phyloP scores from a whole-genome alignment of 2,113 vertebrate genomes.

The Megaceryle maxima region DNA sequence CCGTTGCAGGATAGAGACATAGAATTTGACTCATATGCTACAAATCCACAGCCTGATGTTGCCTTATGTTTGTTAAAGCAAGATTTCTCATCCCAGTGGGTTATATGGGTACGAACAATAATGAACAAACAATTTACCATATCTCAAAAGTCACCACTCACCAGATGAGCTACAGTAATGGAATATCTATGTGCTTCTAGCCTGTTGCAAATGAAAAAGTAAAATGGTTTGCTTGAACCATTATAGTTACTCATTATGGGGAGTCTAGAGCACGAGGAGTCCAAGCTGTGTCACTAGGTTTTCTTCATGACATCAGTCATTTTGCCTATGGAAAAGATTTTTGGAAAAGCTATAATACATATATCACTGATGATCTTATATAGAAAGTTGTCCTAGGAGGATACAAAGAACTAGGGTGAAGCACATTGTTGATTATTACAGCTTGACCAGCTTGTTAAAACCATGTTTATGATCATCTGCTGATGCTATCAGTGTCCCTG shows the following conservation, averaged over 20 bases:
- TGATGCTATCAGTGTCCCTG: not conserved
- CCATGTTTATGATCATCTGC: not conserved
- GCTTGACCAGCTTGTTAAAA: not conserved
- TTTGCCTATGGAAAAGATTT: not conserved
- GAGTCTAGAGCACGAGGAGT: not conserved
- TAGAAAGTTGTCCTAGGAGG: not conserved
- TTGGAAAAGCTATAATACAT: not conserved
- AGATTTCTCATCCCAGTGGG: not conserved
- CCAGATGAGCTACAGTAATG: not conserved
- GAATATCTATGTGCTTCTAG: not conserved
- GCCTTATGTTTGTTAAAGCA: not conserved
- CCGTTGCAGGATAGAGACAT: fast-evolving
- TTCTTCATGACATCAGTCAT: not conserved
- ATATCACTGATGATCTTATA: not conserved
- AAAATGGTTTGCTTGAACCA: not conserved
- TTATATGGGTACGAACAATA: not conserved
- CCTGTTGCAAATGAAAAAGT: not conserved
- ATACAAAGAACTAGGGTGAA: not conserved
- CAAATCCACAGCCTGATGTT: not conserved
- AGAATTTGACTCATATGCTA: not conserved
- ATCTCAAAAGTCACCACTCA: not conserved
- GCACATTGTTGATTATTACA: not conserved
- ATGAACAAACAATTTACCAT: not conserved
- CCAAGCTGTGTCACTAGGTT: not conserved
- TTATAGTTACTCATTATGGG: not conserved